phyloP scores from a whole-genome alignment of 2,797 vertebrate genomes.

The Borostomias antarcticus region DNA sequence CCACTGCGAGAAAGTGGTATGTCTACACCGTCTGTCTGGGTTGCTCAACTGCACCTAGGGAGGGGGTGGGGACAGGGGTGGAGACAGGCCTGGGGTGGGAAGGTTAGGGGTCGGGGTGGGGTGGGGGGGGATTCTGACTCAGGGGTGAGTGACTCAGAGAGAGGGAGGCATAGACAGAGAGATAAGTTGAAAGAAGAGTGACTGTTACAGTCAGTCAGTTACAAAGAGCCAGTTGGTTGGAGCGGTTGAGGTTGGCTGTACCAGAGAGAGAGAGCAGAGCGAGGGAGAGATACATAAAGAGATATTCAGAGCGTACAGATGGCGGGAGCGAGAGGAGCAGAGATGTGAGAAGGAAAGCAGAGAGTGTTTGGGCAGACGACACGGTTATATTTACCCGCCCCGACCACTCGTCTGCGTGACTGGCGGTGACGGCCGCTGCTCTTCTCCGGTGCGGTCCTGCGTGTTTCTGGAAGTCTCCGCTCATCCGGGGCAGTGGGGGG shows the following conservation, averaged over 20 bases:
- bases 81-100: background rate
- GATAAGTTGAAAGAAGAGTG: background rate
- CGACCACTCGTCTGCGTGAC: conserved; percentile 50
- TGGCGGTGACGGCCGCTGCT: background rate
- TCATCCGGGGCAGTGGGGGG: conserved; percentile 13
- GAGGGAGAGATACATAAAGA: conserved; percentile 31
- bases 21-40: conserved; percentile 30
- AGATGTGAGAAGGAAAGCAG: conserved; percentile 19
- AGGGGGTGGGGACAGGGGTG: too few relatives aligned
- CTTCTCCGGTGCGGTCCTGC: conserved; percentile 42
- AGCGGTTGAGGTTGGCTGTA: background rate
- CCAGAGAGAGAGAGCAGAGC: conserved; percentile 7
- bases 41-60: conserved; percentile 19
- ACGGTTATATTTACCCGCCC: conserved; percentile 80
- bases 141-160: conserved; percentile 42
- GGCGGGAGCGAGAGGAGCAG: conserved; percentile 4
- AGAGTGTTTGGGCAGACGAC: conserved; percentile 27
- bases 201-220: background rate
- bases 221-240: background rate
- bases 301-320: conserved; percentile 35
- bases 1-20: conserved; percentile 27
- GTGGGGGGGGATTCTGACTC: conserved; percentile 13
- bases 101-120: conserved; percentile 10
- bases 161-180: conserved; percentile 41
- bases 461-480: conserved; percentile 25